Evolutionary conservation across 2,797 vertebrate genomes (phyloP).

Genomic region (Hafferia zeledoni): DNA sequence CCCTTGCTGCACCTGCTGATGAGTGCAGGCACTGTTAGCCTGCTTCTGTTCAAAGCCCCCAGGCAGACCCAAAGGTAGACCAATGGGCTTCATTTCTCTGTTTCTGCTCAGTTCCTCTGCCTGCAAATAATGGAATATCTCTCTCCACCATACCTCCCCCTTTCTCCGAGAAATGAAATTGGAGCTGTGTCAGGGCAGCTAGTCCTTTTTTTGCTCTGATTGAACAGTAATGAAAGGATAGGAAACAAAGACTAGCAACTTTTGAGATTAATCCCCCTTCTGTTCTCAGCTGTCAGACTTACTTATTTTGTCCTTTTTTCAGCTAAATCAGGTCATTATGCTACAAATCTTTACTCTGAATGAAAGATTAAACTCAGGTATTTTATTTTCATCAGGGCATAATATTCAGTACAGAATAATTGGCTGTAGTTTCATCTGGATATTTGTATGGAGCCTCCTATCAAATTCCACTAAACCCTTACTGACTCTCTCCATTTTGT

Average conservation of each 20-base stretch:
- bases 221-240: slow-evolving; percentile 73
- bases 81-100: slow-evolving; percentile 39
- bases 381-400: slow-evolving; percentile 66
- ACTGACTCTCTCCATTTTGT: slow-evolving; percentile 67
- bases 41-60: slow-evolving; percentile 54
- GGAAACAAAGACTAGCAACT: slow-evolving; percentile 77
- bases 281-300: slow-evolving; percentile 79
- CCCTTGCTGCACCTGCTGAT: slow-evolving; percentile 14
- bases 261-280: slow-evolving; percentile 80
- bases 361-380: slow-evolving; percentile 76
- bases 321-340: slow-evolving; percentile 79
- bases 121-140: slow-evolving; percentile 77
- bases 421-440: slow-evolving; percentile 69
- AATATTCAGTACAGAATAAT: slow-evolving; percentile 69
- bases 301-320: slow-evolving; percentile 72
- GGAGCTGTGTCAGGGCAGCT: slow-evolving; percentile 75
- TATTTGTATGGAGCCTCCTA: slow-evolving; percentile 67
- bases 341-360: slow-evolving; percentile 78
- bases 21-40: slow-evolving; percentile 48
- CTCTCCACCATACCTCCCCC: slow-evolving; percentile 37
- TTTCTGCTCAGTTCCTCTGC: slow-evolving; percentile 66
- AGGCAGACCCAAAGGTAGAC: slow-evolving; percentile 35
- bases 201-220: slow-evolving; percentile 63
- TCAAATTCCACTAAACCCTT: slow-evolving; percentile 76
- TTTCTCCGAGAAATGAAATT: slow-evolving; percentile 73